Evolutionary conservation across 2,797 vertebrate genomes (phyloP).

Genomic region (Microctenopoma steveboyesi): DNA sequence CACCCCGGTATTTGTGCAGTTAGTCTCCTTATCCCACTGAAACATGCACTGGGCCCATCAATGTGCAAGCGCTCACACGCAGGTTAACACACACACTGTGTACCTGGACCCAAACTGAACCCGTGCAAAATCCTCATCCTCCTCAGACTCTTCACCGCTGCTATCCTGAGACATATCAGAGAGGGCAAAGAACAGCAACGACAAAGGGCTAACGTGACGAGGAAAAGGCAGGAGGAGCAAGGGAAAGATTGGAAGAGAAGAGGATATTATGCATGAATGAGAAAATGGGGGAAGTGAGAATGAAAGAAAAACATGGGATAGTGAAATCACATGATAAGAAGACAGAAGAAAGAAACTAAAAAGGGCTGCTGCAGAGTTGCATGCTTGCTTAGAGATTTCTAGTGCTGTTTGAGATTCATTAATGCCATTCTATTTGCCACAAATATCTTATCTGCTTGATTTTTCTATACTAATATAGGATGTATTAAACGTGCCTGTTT

Average conservation of each 20-base stretch:
- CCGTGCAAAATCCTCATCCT: constrained; percentile 94
- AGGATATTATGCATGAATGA: constrained; percentile 43
- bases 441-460: not conserved
- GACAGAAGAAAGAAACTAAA: constrained; percentile 12
- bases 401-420: constrained; percentile 24
- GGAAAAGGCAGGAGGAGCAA: constrained; percentile 55
- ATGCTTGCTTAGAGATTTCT: constrained; percentile 21
- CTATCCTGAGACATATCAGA: constrained; percentile 96
- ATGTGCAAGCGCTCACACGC: constrained; percentile 64
- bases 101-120: constrained; percentile 99
- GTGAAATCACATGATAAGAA: constrained; percentile 36
- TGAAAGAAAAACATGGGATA: constrained; percentile 37
- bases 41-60: constrained; percentile 78
- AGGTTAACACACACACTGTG: constrained; percentile 72
- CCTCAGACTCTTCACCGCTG: constrained; percentile 95
- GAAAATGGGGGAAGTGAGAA: constrained; percentile 62
- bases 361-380: constrained; percentile 27
- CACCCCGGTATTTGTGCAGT: constrained; percentile 52
- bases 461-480: not conserved
- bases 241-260: constrained; percentile 29
- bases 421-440: constrained; percentile 19
- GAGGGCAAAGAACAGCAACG: constrained; percentile 92
- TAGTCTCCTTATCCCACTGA: constrained; percentile 72
- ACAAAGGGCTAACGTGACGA: constrained; percentile 88
- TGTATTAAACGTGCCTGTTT: constrained; percentile 9